These are phyloP conservation scores for Polyergus mexicanus DNA, from an alignment of 1,140 invertebrate genomes.

Conservation along the genomic window DNA sequence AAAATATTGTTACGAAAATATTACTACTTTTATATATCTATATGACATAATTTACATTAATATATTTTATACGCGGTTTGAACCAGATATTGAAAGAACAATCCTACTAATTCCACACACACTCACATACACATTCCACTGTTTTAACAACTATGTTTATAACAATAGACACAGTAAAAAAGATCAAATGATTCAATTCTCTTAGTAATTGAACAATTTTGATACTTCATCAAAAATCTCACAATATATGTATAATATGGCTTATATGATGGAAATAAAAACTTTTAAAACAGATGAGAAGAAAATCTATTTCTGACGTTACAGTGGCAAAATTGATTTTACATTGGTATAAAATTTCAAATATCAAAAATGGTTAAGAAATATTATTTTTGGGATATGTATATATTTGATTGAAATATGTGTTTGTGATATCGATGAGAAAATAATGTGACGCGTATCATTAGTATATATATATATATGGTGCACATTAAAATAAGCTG, in stretches of 20 bases:
- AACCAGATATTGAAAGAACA: not conserved
- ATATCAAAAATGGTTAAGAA: conserved; percentile 54
- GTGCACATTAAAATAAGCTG: conserved; percentile 70
- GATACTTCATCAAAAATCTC: not conserved
- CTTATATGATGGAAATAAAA: not conserved
- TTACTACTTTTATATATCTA: not conserved
- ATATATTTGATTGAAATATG: conserved; percentile 55
- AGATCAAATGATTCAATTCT: conserved; percentile 38
- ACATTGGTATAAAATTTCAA: not conserved
- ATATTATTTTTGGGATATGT: conserved; percentile 73
- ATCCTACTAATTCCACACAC: not conserved
- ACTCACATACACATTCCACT: too few species aligned
- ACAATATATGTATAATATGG: not conserved
- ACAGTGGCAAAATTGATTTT: not conserved
- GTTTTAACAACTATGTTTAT: conserved; percentile 19
- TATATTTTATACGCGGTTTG: not conserved
- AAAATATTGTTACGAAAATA: not conserved
- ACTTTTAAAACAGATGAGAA: conserved; percentile 7
- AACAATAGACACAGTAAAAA: conserved; percentile 9
- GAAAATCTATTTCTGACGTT: conserved; percentile 36
- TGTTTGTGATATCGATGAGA: conserved; percentile 2
- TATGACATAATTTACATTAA: not conserved
- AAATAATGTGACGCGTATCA: conserved; percentile 58
- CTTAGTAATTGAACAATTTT: conserved; percentile 36
- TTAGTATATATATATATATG: conserved; percentile 57